Conservation (phyloP, 64 coral and sea anemone genomes). For the Anthopleura sola region DNA sequence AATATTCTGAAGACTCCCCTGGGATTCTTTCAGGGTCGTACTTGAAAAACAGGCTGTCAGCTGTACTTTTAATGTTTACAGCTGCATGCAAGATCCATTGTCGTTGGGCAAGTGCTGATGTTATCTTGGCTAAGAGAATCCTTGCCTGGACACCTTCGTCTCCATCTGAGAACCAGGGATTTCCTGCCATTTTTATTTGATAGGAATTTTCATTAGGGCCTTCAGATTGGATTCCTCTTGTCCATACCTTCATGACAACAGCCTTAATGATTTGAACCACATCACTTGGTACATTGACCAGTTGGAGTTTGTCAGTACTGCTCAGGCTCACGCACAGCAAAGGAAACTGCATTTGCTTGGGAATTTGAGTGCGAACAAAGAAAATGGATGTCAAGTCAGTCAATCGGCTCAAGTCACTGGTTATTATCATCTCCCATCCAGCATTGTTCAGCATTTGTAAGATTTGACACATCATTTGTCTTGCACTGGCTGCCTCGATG, state of each 20-base stretch:
- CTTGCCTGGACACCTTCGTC: slow-evolving; percentile 51
- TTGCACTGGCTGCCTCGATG: not conserved
- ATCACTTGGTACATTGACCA: slow-evolving; percentile 42
- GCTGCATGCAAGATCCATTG: slow-evolving; percentile 47
- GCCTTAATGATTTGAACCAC: slow-evolving; percentile 35
- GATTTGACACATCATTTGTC: slow-evolving; percentile 35
- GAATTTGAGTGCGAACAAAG: not conserved
- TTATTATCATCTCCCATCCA: slow-evolving; percentile 45
- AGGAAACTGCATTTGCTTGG: not conserved
- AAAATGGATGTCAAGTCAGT: slow-evolving; percentile 43
- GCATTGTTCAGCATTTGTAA: slow-evolving; percentile 20
- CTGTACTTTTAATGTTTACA: slow-evolving; percentile 52
- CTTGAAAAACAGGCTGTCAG: slow-evolving; percentile 50
- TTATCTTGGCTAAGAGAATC: slow-evolving; percentile 31
- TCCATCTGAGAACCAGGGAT: slow-evolving; percentile 38
- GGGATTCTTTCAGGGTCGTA: slow-evolving; percentile 27
- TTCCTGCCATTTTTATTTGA: slow-evolving; percentile 49
- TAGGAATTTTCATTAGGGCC: slow-evolving; percentile 3
- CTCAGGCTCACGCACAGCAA: slow-evolving; percentile 56
- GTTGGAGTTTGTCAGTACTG: slow-evolving; percentile 46
- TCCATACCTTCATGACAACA: slow-evolving; percentile 35
- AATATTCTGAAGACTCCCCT: slow-evolving; percentile 2
- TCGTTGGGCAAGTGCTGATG: slow-evolving; percentile 13
- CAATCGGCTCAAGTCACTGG: slow-evolving; percentile 27
- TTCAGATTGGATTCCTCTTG: slow-evolving; percentile 45